Conservation (phyloP, 2,888 invertebrate species). For the Rhagonycha lutea region DNA sequence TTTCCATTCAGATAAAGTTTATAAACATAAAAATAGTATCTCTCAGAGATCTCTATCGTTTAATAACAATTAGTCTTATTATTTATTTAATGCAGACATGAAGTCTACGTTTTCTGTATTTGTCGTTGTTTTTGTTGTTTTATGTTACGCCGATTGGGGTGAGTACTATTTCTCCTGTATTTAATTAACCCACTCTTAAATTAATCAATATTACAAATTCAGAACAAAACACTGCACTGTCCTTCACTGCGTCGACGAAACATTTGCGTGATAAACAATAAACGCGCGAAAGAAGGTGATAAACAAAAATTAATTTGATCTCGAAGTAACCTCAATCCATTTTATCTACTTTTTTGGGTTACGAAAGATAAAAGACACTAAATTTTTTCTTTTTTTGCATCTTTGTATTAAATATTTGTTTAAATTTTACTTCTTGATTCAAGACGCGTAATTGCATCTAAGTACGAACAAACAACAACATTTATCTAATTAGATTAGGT, state of each 20-base stretch:
- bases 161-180: background rate
- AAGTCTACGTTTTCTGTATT: constrained; percentile 8
- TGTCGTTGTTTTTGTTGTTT: background rate
- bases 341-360: background rate
- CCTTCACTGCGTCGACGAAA: background rate
- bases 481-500: background rate
- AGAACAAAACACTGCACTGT: background rate
- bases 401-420: no score
- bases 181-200: background rate
- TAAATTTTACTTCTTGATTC: background rate
- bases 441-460: background rate
- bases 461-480: no score
- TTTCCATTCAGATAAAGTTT: constrained; percentile 21
- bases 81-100: constrained; percentile 20
- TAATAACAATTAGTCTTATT: constrained; percentile 23
- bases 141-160: constrained; percentile 18
- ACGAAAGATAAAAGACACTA: background rate
- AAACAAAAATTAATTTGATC: background rate
- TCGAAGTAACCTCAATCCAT: background rate
- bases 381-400: background rate
- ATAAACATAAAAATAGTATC: constrained; percentile 23
- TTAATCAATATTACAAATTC: background rate
- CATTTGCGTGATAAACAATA: background rate
- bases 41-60: constrained; percentile 14
- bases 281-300: background rate